phyloP scores from a whole-genome alignment of 2,888 invertebrate genomes.

The Lithophane semibrunnea region DNA sequence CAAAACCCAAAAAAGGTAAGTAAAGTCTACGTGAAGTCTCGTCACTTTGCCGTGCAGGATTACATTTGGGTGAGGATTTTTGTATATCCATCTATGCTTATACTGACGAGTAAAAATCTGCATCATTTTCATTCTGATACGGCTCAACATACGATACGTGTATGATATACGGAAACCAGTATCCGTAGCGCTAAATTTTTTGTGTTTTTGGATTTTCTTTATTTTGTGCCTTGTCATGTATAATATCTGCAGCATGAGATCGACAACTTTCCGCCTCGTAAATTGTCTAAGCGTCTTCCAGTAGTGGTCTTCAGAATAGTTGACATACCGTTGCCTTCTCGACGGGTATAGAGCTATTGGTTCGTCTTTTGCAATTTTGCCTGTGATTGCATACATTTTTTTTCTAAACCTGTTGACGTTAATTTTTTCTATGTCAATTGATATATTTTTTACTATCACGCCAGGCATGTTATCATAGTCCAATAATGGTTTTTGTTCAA shows the following conservation, averaged over 20 bases:
- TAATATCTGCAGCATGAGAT: conserved; percentile 44
- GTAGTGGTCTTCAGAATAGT: fast-evolving
- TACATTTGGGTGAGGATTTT: background rate
- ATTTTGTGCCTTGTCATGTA: conserved; percentile 55
- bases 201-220: background rate
- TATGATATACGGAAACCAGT: conserved; percentile 40
- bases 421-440: conserved; percentile 48
- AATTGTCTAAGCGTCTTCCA: fast-evolving
- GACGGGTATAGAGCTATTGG: conserved; percentile 1
- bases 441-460: conserved; percentile 26
- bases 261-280: conserved; percentile 14
- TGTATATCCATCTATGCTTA: too few relatives aligned
- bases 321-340: conserved; percentile 32
- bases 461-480: conserved; percentile 16
- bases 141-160: background rate
- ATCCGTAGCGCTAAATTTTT: conserved; percentile 21
- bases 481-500: conserved; percentile 22
- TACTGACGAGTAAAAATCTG: background rate
- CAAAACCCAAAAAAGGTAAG: conserved; percentile 43
- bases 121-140: conserved; percentile 7
- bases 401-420: conserved; percentile 42
- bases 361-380: conserved; percentile 25
- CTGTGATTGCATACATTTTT: conserved; percentile 32
- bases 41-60: conserved; percentile 34
- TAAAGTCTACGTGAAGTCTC: conserved; percentile 48